Conservation (phyloP, 2,888 invertebrate genomes). For the Perithous albicinctus region DNA sequence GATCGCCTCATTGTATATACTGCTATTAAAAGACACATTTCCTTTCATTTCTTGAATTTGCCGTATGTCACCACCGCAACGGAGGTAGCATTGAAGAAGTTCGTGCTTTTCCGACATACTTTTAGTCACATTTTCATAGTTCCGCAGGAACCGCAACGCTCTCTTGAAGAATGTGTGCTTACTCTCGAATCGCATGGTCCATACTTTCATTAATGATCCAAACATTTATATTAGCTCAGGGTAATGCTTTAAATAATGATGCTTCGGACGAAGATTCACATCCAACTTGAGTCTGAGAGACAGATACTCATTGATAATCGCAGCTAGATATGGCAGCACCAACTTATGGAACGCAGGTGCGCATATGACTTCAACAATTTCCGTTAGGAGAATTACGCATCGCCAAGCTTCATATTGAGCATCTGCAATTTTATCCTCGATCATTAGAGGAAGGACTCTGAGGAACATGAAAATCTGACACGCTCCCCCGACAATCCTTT, state of each 20-base stretch:
- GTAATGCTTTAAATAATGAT: conserved; percentile 65
- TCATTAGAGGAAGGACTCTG: conserved; percentile 42
- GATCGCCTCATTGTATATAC: conserved; percentile 43
- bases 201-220: conserved; percentile 65
- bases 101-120: conserved; percentile 59
- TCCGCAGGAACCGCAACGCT: conserved; percentile 52
- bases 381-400: conserved; percentile 58
- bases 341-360: conserved; percentile 66
- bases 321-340: conserved; percentile 23
- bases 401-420: conserved; percentile 63
- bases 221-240: conserved; percentile 58
- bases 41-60: conserved; percentile 26
- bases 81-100: conserved; percentile 56
- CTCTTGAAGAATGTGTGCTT: conserved; percentile 71
- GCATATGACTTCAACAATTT: conserved; percentile 70
- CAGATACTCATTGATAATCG: conserved; percentile 57
- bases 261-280: conserved; percentile 63
- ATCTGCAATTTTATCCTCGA: conserved; percentile 47
- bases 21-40: conserved; percentile 7
- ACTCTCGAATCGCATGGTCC: no score
- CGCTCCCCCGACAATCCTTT: conserved; percentile 42
- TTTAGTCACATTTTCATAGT: conserved; percentile 67
- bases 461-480: conserved; percentile 52
- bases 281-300: conserved; percentile 15
- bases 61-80: conserved; percentile 48